A percentile compares a stretch with the other conserved stretches of the same genome.
phyloP scores from a whole-genome alignment of 2,888 invertebrate genomes.

The Xestia c-nigrum region DNA sequence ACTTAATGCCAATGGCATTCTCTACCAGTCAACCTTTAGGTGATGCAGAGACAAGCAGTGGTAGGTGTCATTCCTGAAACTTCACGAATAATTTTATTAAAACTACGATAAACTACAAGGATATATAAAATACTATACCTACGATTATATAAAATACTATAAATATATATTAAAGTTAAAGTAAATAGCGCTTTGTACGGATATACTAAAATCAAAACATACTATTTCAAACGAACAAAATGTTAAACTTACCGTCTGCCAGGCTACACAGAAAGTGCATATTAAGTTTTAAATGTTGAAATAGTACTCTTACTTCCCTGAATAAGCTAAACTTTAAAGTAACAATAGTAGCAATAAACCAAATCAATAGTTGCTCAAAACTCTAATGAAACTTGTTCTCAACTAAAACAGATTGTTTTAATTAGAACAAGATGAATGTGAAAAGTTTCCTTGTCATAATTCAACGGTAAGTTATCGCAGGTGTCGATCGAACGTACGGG shows the following conservation, averaged over 20 bases:
- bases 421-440: slow-evolving; percentile 79
- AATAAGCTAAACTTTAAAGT: background rate
- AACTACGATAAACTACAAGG: too few species aligned
- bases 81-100: too few species aligned
- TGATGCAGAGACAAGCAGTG: too few species aligned
- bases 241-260: background rate
- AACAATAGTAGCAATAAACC: background rate
- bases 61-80: too few species aligned
- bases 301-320: background rate
- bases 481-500: slow-evolving; percentile 54
- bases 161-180: too few species aligned
- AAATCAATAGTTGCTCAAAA: slow-evolving; percentile 51
- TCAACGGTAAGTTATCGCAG: slow-evolving; percentile 62
- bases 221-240: background rate
- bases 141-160: too few species aligned
- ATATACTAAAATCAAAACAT: too few species aligned
- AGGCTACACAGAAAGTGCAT: too few species aligned
- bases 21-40: too few species aligned
- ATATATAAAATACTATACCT: too few species aligned
- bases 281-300: background rate
- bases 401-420: slow-evolving; percentile 77
- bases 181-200: too few species aligned
- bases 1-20: too few species aligned
- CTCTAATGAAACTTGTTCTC: slow-evolving; percentile 74
- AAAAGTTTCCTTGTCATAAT: slow-evolving; percentile 75